phyloP scores from a whole-genome alignment of 2,797 vertebrate species.

The Scolopax bukidnonensis region DNA sequence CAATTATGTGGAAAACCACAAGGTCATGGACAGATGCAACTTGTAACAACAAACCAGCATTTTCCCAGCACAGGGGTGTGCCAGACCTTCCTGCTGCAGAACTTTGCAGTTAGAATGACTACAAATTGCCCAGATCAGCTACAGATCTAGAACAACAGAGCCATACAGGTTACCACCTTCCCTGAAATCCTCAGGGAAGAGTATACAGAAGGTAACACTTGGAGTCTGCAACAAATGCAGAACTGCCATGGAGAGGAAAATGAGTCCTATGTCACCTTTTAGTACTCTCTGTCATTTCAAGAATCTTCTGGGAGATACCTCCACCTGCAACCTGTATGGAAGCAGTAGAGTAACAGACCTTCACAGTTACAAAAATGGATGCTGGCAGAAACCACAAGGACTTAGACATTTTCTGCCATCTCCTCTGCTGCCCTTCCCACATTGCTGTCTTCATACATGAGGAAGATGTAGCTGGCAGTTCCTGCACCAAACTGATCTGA shows the following conservation, averaged over 20 bases:
- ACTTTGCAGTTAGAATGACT: not conserved
- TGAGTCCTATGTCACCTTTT: not conserved
- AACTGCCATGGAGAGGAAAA: not conserved
- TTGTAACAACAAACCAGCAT: not conserved
- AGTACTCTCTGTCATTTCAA: not conserved
- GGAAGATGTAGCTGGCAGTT: not conserved
- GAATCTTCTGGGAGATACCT: not conserved
- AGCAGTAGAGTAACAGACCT: not conserved
- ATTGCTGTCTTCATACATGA: not conserved
- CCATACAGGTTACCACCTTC: not conserved
- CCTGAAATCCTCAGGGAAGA: not conserved
- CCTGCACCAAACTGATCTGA: not conserved
- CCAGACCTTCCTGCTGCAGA: not conserved
- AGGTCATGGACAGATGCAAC: not conserved
- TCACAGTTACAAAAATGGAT: accelerated
- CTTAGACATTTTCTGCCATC: not conserved
- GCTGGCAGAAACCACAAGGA: not conserved
- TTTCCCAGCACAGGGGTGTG: not conserved
- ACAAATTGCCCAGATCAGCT: not conserved
- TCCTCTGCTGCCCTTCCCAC: not conserved
- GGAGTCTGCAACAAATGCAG: not conserved
- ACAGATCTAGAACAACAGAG: not conserved
- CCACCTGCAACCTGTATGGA: not conserved
- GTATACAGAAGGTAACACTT: not conserved
- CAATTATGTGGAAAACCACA: not conserved